These are phyloP conservation scores for Pachycephala philippinensis DNA, from an alignment of 2,113 vertebrate species.

Conservation along the genomic window DNA sequence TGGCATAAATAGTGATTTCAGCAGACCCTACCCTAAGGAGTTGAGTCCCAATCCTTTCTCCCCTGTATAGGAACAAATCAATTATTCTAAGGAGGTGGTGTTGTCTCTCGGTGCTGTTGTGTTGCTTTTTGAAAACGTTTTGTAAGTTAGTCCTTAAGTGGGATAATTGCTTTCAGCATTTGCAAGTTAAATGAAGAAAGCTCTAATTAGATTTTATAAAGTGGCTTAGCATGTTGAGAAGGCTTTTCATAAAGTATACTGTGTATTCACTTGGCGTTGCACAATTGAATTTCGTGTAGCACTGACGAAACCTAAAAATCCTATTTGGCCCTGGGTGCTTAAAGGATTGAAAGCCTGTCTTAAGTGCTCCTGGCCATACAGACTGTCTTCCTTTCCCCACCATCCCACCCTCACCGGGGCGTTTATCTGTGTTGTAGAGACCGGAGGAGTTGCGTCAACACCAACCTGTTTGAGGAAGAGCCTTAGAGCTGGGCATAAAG, in stretches of 20 bases:
- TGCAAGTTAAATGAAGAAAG: conserved; percentile 70
- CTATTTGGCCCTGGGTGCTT: background rate
- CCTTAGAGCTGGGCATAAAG: background rate
- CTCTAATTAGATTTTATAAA: conserved; percentile 67
- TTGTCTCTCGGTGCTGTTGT: conserved; percentile 33
- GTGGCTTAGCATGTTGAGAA: conserved; percentile 62
- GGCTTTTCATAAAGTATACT: conserved; percentile 59
- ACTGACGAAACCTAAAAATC: conserved; percentile 41
- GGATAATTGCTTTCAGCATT: conserved; percentile 65
- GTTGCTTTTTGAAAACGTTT: conserved; percentile 61
- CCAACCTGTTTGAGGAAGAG: background rate
- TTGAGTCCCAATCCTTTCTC: background rate
- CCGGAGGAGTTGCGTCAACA: background rate
- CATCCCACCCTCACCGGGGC: background rate
- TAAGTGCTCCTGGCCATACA: background rate
- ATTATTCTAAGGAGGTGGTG: conserved; percentile 37
- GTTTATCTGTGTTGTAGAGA: background rate
- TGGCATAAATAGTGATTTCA: conserved; percentile 3
- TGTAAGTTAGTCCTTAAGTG: conserved; percentile 62
- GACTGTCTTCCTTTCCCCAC: background rate
- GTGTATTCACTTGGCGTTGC: conserved; percentile 28
- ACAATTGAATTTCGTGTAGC: conserved; percentile 32
- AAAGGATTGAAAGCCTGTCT: conserved; percentile 6
- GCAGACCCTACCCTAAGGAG: conserved; percentile 25
- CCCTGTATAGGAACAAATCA: conserved; percentile 35